phyloP scores from a whole-genome alignment of 2,888 invertebrate genomes.

The Eilema depressum region DNA sequence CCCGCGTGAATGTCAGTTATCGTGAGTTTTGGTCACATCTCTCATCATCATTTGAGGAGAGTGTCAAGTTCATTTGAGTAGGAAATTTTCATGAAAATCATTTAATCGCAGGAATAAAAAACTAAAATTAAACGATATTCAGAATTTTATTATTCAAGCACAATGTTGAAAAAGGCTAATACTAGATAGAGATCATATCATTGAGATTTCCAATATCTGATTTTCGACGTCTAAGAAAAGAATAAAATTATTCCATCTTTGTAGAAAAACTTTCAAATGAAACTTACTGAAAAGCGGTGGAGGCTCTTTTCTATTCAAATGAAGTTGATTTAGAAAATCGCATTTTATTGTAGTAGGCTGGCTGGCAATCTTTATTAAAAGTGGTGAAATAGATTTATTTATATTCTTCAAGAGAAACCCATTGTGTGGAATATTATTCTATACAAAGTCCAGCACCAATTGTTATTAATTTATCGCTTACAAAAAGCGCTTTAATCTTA shows the following conservation, averaged over 20 bases:
- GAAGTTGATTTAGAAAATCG: constrained; percentile 34
- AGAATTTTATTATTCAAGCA: neutral
- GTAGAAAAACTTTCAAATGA: constrained; percentile 48
- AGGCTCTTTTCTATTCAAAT: constrained; percentile 45
- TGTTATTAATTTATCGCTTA: neutral
- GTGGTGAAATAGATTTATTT: neutral
- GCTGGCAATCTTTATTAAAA: constrained; percentile 15
- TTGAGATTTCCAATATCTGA: constrained; percentile 23
- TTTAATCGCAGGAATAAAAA: too few species aligned
- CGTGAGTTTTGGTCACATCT: too few species aligned
- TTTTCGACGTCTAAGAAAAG: constrained; percentile 43
- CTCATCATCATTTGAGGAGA: too few species aligned
- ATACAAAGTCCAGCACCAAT: neutral
- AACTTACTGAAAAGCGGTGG: constrained; percentile 35
- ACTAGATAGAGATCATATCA: neutral
- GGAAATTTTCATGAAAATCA: too few species aligned
- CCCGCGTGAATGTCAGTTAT: too few species aligned
- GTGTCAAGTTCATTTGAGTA: too few species aligned
- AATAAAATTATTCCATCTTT: constrained; percentile 56
- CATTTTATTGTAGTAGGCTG: constrained; percentile 9
- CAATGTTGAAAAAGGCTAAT: neutral
- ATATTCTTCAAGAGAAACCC: neutral
- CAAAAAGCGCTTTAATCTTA: neutral
- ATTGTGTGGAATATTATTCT: neutral
- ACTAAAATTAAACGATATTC: neutral